These are phyloP conservation scores for Passerculus sandwichensis DNA, from an alignment of 2,797 vertebrate species.

Conservation along the genomic window DNA sequence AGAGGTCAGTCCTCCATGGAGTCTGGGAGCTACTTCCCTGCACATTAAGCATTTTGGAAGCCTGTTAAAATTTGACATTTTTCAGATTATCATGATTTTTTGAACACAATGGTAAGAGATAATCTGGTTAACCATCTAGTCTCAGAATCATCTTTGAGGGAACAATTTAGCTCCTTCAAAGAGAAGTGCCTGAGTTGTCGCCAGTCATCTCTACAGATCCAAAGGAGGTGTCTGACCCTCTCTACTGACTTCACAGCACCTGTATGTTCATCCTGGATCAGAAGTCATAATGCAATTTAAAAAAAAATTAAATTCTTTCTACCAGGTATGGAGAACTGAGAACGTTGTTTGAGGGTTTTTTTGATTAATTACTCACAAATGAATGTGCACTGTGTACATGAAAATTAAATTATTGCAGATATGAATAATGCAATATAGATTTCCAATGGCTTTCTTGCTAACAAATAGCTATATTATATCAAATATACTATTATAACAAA, in stretches of 20 bases:
- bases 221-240: not conserved
- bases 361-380: not conserved
- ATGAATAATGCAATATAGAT: not conserved
- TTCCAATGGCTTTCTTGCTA: not conserved
- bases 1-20: not conserved
- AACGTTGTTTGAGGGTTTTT: not conserved
- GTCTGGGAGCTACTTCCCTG: not conserved
- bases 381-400: not conserved
- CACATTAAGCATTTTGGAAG: not conserved
- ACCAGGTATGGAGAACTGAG: not conserved
- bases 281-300: not conserved
- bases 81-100: not conserved
- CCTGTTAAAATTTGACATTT: not conserved
- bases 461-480: not conserved
- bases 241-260: not conserved
- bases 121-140: not conserved
- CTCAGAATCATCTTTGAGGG: not conserved
- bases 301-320: not conserved
- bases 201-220: not conserved
- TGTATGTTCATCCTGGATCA: not conserved
- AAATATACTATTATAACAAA: not conserved
- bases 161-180: not conserved
- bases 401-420: not conserved
- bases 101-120: not conserved
- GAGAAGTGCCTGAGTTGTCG: not conserved